A percentile compares a stretch with the other conserved stretches of the same genome.
Conservation (phyloP, 1,140 invertebrate genomes). For the Pristionchus pacificus region DNA sequence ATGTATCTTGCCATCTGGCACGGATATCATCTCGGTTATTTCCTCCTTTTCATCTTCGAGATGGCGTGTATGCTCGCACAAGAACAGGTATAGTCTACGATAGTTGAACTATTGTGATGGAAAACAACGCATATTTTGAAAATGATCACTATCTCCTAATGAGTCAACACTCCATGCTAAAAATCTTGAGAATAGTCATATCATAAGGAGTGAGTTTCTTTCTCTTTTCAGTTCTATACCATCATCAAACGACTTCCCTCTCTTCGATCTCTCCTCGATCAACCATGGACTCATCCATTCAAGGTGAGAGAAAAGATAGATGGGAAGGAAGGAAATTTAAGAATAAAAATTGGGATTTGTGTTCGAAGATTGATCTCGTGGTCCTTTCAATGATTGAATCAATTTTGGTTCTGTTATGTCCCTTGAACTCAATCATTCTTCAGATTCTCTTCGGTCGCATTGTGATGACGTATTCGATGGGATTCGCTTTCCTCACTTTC, state of each 20-base stretch:
- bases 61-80: conserved; percentile 55
- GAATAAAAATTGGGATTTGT: too few species aligned
- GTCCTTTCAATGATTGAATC: too few species aligned
- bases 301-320: too few species aligned
- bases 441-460: conserved; percentile 54
- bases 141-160: too few species aligned
- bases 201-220: background rate
- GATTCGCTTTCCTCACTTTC: conserved; percentile 55
- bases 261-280: conserved; percentile 40
- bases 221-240: conserved; percentile 46
- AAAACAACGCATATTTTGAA: too few species aligned
- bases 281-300: conserved; percentile 40
- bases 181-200: background rate
- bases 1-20: conserved; percentile 62
- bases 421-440: too few species aligned
- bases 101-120: too few species aligned
- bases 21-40: conserved; percentile 62
- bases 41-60: conserved; percentile 61
- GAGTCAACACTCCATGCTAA: too few species aligned
- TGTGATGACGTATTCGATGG: conserved; percentile 51
- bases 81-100: conserved; percentile 39
- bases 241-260: conserved; percentile 42
- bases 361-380: too few species aligned
- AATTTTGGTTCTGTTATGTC: too few species aligned
- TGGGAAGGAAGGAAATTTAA: too few species aligned